These are phyloP conservation scores for Protaetia brevitarsis DNA, from an alignment of 1,140 invertebrate species.

Conservation along the genomic window DNA sequence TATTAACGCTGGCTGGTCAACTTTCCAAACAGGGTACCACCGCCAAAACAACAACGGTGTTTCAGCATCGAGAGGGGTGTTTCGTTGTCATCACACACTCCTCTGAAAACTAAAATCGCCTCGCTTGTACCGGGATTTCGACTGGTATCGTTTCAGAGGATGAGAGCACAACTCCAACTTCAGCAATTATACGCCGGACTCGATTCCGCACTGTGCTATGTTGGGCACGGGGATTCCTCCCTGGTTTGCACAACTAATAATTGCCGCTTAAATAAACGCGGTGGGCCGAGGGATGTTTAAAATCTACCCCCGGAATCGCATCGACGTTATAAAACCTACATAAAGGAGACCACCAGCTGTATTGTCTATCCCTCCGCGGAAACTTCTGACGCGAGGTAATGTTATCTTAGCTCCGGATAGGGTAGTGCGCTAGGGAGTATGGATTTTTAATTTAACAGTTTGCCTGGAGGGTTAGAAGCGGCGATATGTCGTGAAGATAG, in stretches of 20 bases:
- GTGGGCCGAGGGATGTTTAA: not conserved
- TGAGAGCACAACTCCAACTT: not conserved
- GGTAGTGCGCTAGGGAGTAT: not conserved
- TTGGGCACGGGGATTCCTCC: not conserved
- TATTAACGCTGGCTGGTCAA: not conserved
- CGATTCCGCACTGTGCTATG: not conserved
- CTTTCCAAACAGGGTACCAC: not conserved
- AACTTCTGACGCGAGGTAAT: not conserved
- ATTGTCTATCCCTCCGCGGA: not conserved
- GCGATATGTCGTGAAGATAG: too few species aligned
- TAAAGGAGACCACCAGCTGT: not conserved
- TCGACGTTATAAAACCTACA: not conserved
- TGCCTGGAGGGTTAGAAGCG: not conserved
- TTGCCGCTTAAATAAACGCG: constrained; percentile 13
- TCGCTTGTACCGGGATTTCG: not conserved
- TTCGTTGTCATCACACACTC: not conserved
- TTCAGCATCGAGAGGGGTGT: not conserved
- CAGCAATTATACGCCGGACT: not conserved
- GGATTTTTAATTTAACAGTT: not conserved
- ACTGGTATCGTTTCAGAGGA: not conserved
- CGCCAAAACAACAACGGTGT: constrained; percentile 12
- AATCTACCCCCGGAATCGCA: not conserved
- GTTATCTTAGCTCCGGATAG: not conserved
- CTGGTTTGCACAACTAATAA: constrained; percentile 9
- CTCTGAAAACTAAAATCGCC: not conserved